A percentile compares a stretch with the other conserved stretches of the same genome.
Conservation (phyloP, 2,888 invertebrate genomes). For the Stratiomys singularior region DNA sequence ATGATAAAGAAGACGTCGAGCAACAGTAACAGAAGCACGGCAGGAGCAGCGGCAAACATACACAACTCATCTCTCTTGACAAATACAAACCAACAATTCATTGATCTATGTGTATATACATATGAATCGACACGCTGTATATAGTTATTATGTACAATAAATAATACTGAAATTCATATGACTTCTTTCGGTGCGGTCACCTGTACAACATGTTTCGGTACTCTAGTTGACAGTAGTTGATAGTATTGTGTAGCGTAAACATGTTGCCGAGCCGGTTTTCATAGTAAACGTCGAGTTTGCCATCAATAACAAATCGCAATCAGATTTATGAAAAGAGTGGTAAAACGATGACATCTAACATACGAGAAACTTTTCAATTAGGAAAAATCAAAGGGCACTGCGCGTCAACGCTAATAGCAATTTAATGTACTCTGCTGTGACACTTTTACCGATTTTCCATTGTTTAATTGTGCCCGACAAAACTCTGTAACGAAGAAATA, state of each 20-base stretch:
- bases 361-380: not conserved
- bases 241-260: slow-evolving; percentile 58
- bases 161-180: slow-evolving; percentile 45
- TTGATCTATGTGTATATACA: not conserved
- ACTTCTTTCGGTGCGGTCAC: slow-evolving; percentile 47
- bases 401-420: not conserved
- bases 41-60: slow-evolving; percentile 29
- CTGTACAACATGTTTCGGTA: slow-evolving; percentile 50
- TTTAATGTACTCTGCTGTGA: not conserved
- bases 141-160: slow-evolving; percentile 38
- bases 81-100: slow-evolving; percentile 18
- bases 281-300: not conserved
- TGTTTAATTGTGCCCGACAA: no score
- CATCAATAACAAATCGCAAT: not conserved
- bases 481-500: no score
- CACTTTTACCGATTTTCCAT: not conserved
- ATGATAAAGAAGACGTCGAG: slow-evolving; percentile 42
- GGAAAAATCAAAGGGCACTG: not conserved
- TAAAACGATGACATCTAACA: not conserved
- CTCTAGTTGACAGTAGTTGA: slow-evolving; percentile 58
- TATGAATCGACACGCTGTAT: no score
- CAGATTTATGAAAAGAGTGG: not conserved
- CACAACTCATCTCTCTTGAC: slow-evolving; percentile 48
- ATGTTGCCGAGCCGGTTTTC: slow-evolving; percentile 44
- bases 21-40: slow-evolving; percentile 25